Evolutionary conservation across 1,140 invertebrate genomes (phyloP).

Genomic region (Caenorhabditis brenneri): DNA sequence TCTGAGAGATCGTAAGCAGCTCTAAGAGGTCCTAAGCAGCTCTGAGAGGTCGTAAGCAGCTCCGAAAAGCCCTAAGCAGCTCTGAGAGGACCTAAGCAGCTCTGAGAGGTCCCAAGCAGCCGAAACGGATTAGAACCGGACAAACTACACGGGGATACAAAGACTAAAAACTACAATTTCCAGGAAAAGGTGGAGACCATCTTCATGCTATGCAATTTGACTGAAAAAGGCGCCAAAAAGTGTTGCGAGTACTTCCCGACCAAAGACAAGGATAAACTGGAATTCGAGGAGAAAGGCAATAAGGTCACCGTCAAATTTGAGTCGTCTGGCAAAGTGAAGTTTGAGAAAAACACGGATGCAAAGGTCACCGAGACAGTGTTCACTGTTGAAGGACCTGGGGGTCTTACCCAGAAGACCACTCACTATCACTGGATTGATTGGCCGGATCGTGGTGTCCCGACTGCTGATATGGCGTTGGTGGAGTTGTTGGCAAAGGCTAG

Average conservation of each 20-base stretch:
- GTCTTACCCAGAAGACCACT: neutral
- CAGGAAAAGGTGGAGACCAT: neutral
- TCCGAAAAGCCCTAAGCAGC: too few relatives aligned
- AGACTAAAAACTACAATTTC: neutral
- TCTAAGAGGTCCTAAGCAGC: too few relatives aligned
- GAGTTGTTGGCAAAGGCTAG: neutral
- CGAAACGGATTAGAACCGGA: too few relatives aligned
- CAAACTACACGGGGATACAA: too few relatives aligned
- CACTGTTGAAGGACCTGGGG: neutral
- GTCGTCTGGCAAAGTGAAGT: neutral
- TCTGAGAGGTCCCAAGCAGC: too few relatives aligned
- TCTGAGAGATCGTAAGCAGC: too few relatives aligned
- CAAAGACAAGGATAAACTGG: neutral
- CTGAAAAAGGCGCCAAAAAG: constrained; percentile 49
- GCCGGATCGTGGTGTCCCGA: too few relatives aligned
- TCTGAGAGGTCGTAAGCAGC: too few relatives aligned
- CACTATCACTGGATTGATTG: constrained; percentile 52
- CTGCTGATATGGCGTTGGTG: constrained; percentile 27
- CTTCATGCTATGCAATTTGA: too few relatives aligned
- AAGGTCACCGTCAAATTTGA: neutral
- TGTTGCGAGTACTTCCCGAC: constrained; percentile 50
- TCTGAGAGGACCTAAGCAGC: too few relatives aligned
- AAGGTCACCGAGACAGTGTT: neutral
- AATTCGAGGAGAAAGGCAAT: neutral
- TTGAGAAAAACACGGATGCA: neutral